Evolutionary conservation across 2,797 vertebrate species (phyloP).

Genomic region (Yasuhikotakia modesta): DNA sequence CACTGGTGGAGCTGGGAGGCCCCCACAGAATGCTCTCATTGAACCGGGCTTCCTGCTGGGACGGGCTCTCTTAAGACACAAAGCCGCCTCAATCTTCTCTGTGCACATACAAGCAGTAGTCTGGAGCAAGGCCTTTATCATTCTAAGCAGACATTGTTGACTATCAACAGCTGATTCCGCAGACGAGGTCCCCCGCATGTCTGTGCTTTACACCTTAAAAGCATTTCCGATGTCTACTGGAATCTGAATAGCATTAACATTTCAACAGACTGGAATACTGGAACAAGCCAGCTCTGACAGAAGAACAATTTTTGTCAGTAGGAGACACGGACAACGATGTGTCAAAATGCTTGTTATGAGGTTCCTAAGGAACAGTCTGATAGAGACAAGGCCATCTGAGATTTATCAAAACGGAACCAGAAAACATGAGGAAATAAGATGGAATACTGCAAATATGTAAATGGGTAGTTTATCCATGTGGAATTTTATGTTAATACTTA

Average conservation of each 20-base stretch:
- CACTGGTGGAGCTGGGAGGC: constrained; percentile 36
- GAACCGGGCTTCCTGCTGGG: constrained; percentile 17
- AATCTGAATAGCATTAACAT: constrained; percentile 53
- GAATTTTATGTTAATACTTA: not conserved
- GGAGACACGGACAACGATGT: constrained; percentile 5
- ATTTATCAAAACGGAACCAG: constrained; percentile 15
- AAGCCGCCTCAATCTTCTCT: constrained; percentile 37
- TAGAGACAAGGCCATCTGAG: constrained; percentile 22
- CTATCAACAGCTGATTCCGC: constrained; percentile 45
- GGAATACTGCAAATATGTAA: not conserved
- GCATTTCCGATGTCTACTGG: constrained; percentile 24
- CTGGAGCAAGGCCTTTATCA: constrained; percentile 43
- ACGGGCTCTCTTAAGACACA: constrained; percentile 35
- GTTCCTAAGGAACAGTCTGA: not conserved
- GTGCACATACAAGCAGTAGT: constrained; percentile 39
- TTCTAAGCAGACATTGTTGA: constrained; percentile 46
- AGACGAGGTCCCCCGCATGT: constrained; percentile 43
- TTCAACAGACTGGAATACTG: constrained; percentile 38
- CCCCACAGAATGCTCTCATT: constrained; percentile 36
- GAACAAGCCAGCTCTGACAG: constrained; percentile 20
- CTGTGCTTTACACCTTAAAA: constrained; percentile 42
- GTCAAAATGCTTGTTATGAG: constrained; percentile 31
- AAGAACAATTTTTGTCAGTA: constrained; percentile 18
- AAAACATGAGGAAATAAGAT: not conserved
- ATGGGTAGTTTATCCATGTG: not conserved